phyloP scores from a whole-genome alignment of 2,888 invertebrate genomes.

The Rotaria socialis region DNA sequence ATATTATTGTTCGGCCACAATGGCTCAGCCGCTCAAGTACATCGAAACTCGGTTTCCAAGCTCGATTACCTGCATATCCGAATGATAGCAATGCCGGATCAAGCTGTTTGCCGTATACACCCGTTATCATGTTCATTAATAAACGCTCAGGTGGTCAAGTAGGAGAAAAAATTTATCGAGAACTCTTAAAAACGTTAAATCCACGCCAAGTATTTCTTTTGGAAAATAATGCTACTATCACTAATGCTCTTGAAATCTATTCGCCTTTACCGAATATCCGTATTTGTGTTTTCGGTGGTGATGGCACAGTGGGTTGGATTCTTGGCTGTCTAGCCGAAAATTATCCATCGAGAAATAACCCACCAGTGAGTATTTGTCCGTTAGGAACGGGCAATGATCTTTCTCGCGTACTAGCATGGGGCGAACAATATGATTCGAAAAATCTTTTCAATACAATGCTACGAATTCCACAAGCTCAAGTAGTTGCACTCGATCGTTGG shows the following conservation, averaged over 20 bases:
- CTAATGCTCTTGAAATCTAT: conserved; percentile 77
- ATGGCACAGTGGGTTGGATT: conserved; percentile 91
- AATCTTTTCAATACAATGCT: neutral
- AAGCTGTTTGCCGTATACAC: neutral
- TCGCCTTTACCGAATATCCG: conserved; percentile 85
- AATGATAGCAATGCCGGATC: neutral
- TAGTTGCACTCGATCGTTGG: neutral
- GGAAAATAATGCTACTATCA: neutral
- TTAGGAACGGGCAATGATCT: conserved; percentile 96
- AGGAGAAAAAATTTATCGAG: conserved; percentile 85
- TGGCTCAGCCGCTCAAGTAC: neutral
- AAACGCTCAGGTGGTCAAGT: conserved; percentile 98
- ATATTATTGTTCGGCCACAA: neutral
- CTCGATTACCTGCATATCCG: neutral
- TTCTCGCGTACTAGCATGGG: conserved; percentile 90
- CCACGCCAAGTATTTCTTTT: conserved; percentile 79
- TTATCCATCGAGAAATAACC: neutral
- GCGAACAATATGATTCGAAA: conserved; percentile 72
- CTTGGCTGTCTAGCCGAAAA: conserved; percentile 65
- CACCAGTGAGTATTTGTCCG: conserved; percentile 88
- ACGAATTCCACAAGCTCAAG: neutral
- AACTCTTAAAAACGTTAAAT: conserved; percentile 94
- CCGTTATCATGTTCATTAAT: conserved; percentile 84
- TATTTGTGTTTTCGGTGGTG: conserved; percentile 90
- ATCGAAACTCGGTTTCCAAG: neutral